Conservation (phyloP, 2,888 invertebrate genomes). For the Dyspetes luteomarginatus region DNA sequence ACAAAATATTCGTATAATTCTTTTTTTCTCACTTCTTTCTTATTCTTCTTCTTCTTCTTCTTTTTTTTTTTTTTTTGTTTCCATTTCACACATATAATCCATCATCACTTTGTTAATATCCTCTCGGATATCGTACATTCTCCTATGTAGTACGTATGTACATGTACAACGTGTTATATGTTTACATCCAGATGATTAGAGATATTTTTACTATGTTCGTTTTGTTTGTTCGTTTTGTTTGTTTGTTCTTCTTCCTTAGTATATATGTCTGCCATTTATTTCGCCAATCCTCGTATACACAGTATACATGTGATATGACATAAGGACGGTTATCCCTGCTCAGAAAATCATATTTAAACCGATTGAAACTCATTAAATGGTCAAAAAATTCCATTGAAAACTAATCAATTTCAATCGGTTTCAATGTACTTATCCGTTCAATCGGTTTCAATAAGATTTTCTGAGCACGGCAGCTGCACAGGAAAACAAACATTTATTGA, state of each 20-base stretch:
- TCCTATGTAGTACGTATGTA: constrained; percentile 62
- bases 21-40: constrained; percentile 77
- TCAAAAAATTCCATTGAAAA: too few relatives aligned
- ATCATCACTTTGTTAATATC: constrained; percentile 58
- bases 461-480: too few relatives aligned
- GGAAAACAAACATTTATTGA: constrained; percentile 49
- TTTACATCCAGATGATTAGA: constrained; percentile 57
- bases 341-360: too few relatives aligned
- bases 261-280: constrained; percentile 9
- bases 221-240: constrained; percentile 39
- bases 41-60: constrained; percentile 72
- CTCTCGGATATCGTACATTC: constrained; percentile 56
- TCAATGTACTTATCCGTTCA: too few relatives aligned
- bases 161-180: constrained; percentile 58
- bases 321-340: constrained; percentile 56
- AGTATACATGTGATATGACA: constrained; percentile 64
- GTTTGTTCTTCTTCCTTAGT: not conserved
- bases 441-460: too few relatives aligned
- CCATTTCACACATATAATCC: constrained; percentile 61
- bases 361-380: too few relatives aligned
- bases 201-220: constrained; percentile 24
- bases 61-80: constrained; percentile 60
- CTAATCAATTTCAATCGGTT: too few relatives aligned
- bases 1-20: constrained; percentile 82
- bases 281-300: constrained; percentile 55